Evolutionary conservation across 2,797 vertebrate species (phyloP).

Genomic region (Sphaeramia orbicularis): DNA sequence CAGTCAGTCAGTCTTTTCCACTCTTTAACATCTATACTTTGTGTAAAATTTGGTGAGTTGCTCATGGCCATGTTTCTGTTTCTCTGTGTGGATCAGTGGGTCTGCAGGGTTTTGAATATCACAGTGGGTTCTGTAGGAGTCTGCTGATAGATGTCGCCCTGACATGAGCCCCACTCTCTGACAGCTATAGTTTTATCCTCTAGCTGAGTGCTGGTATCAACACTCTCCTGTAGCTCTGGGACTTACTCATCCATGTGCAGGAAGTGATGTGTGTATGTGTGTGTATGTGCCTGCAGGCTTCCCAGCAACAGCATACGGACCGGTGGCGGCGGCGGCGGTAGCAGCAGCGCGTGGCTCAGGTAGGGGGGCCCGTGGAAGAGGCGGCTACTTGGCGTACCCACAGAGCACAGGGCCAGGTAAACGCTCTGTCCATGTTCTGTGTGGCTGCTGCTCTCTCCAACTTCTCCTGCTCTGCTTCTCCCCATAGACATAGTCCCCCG

Average conservation of each 20-base stretch:
- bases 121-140: slow-evolving; percentile 61
- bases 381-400: slow-evolving; percentile 91
- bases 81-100: slow-evolving; percentile 50
- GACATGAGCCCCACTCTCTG: slow-evolving; percentile 67
- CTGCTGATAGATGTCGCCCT: slow-evolving; percentile 69
- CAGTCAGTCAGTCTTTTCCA: slow-evolving; percentile 2
- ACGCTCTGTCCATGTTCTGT: slow-evolving; percentile 94
- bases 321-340: slow-evolving; percentile 94
- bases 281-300: slow-evolving; percentile 90
- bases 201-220: slow-evolving; percentile 67
- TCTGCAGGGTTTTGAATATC: slow-evolving; percentile 69
- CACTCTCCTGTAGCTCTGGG: slow-evolving; percentile 69
- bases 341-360: slow-evolving; percentile 98
- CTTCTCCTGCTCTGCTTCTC: slow-evolving; percentile 82
- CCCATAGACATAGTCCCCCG: slow-evolving; percentile 67
- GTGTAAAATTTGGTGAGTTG: slow-evolving; percentile 22
- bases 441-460: slow-evolving; percentile 92
- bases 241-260: slow-evolving; percentile 70
- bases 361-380: slow-evolving; percentile 94
- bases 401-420: slow-evolving; percentile 96
- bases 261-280: slow-evolving; percentile 73
- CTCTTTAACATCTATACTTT: slow-evolving; percentile 26
- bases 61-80: slow-evolving; percentile 42
- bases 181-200: slow-evolving; percentile 72
- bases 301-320: slow-evolving; percentile 95